Evolutionary conservation across 2,888 invertebrate genomes (phyloP), one percentile per base, ranked within the genome.

Genomic region (Synanthedon tipuliformis): DNA sequence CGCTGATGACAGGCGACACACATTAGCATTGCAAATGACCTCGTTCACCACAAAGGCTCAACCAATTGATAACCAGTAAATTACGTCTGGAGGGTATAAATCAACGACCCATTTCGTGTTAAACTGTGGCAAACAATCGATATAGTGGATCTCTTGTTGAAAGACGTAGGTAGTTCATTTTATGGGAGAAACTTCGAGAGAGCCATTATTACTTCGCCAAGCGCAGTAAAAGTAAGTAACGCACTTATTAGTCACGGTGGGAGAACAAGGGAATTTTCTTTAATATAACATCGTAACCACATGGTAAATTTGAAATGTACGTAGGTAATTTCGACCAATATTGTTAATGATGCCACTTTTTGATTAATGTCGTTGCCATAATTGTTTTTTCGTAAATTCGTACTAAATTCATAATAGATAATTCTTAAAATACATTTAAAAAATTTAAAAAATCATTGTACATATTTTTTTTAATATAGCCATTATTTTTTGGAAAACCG

Each of bases 201-300:
- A 67, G 62, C 73, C 73, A 75, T 80, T 80, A 78, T 69, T 72
- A 77, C 70, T 80, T 78, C 48, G 57, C 55, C 59, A 78, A 80
- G 73, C 73, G 74, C 76, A 76, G 72, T 80, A 74, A 80, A 70
- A 77, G 66, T 65, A 60, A 64, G 61, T 64, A 66, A 71, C 74
- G 65, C 41, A 41, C 41, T 53, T 53, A 49, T 40, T 51, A 16
- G 45, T 45, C 45, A 15, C 15, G 45, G 45, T 45, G 8, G 15
- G 45, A 45, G 45, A 15, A 15, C n/a, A 45, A 45, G 45, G 15
- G 45, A 4, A 45, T 45, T 45, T 7, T 45, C 45, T 45, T 13
- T 7, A 15, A 45, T 34, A 34, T 10, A 7, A 34, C 34, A 34
- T 10, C 8, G 34, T 34, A 10, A 34, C 10, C 34, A 34, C 34